Base-by-base conservation (phyloP, 2,797 vertebrate genomes). In the Apodemus agrarius region DNA sequence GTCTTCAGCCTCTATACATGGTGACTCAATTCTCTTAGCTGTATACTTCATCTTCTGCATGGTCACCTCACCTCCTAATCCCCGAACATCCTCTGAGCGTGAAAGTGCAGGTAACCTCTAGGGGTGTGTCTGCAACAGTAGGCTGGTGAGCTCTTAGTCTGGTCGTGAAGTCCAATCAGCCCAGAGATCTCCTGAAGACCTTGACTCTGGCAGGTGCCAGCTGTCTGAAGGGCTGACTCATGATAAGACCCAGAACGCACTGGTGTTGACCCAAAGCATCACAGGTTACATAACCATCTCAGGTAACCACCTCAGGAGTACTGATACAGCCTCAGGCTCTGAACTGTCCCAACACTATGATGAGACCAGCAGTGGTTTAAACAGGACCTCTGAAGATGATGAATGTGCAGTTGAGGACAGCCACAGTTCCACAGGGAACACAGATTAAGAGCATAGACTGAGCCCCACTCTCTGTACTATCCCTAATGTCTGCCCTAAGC, bases 181-280 rank as follows among this genome's bases (percentile, higher is more conserved):
- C 59, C 74, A 49, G 74, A 78, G 34, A 19, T 46, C 12, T 63
- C 37, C 11, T 3, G 0, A 3, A 89, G 54, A 46, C 12, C 17
- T 2, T 4, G 11, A 22, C 78, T 82, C 26, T 24, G 24, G 9
- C 29, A 81, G 52, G 12, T 34, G 37, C 37, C 52, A 43, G 57
- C 37, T 49, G 2, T 46, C 59, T 34, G 24, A 37, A 29, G 31
- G 11, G 37, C 31, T 46, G 69, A 19, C 16, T 43, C 9, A 7
- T 3, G 1, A 1, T 8, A 26, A 59, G 46, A n/a, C 11, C 7
- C 72, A 57, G 37, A 29, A 2, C 0, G 0, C 14, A 4, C 10
- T 19, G 4, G 1, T 29, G 46, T 29, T 5, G 43, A 78, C 59
- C 59, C n/a, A 46, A 57, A 75, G 34, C 49, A 31, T 59, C 22